Evolutionary conservation across 1,140 invertebrate genomes (phyloP), one percentile per base, ranked within the genome.

Genomic region (Meloidogyne floridensis): DNA sequence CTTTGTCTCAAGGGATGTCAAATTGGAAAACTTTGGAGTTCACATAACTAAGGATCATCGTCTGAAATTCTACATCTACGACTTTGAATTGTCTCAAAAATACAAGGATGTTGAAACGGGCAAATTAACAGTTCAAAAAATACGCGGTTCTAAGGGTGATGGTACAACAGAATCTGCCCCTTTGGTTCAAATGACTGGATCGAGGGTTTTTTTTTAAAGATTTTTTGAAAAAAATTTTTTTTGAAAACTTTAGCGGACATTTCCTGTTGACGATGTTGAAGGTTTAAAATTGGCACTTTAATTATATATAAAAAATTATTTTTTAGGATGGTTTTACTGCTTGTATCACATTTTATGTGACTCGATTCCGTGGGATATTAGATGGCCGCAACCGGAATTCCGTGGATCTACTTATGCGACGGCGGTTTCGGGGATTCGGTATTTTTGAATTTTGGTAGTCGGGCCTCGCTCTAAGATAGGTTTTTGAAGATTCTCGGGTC

Each of bases 131-230:
- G 11, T 59, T 15, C 11, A 15, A 18, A 65, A 65, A 6, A 65
- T 5, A 5, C 32, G 32, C 32, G 32, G 32, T 32, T 32, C 32
- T 2, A 65, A 13, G n/a, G n/a, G 59, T 3, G 4, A 65, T 65
- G 59, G 59, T 65, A 65, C 59, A 65, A 65, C 59, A 5, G 59
- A 65, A n/a, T 65, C n/a, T 65, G 59, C 59, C n/a, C 59, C 59
- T 65, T 11, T 65, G 4, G 59, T 65, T 5, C 59, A 65, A 65
- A 65, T 65, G 59, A 65, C n/a, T 65, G 10, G 10, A 65, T 65
- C 59, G 0, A 65, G 59, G n/a, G 59, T 65, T n/a, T 65, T 65
- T 65, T 3, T 59, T 59, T 59, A 0, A 5, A 15, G 13, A 59
- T 15, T n/a, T n/a, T n/a, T 65, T n/a, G 5, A 6, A n/a, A 65